Evolutionary conservation across 2,113 vertebrate genomes (phyloP).

Genomic region (Cisticola juncidis): DNA sequence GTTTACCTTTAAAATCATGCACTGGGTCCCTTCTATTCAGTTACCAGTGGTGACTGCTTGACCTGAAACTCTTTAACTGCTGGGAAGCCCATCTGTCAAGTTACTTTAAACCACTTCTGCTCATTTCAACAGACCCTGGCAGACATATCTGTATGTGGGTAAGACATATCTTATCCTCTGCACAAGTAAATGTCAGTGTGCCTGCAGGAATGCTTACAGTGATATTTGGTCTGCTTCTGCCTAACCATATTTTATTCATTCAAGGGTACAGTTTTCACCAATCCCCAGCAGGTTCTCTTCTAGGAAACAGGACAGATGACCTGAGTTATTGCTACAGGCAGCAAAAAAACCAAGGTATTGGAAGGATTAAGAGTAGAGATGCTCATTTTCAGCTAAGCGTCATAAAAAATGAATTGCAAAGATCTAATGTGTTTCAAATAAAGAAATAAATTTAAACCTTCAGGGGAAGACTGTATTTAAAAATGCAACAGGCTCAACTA

Average conservation of each 20-base stretch:
- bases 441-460: neutral
- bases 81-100: neutral
- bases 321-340: neutral
- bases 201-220: neutral
- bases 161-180: too few relatives aligned
- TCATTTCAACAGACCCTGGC: neutral
- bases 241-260: neutral
- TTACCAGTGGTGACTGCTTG: conserved; percentile 17
- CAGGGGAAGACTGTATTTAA: neutral
- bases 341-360: neutral
- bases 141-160: neutral
- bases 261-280: neutral
- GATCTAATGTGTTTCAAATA: neutral
- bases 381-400: neutral
- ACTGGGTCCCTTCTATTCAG: neutral
- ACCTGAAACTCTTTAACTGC: conserved; percentile 6
- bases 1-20: conserved; percentile 40
- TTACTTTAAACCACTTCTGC: neutral
- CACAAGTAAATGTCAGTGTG: neutral
- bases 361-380: neutral
- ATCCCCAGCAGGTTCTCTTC: neutral
- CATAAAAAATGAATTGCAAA: neutral
- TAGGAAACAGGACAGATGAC: neutral
- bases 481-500: conserved; percentile 6
- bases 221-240: neutral